These are phyloP conservation scores for Limnodromus scolopaceus DNA, from an alignment of 2,797 vertebrate species.

Conservation along the genomic window DNA sequence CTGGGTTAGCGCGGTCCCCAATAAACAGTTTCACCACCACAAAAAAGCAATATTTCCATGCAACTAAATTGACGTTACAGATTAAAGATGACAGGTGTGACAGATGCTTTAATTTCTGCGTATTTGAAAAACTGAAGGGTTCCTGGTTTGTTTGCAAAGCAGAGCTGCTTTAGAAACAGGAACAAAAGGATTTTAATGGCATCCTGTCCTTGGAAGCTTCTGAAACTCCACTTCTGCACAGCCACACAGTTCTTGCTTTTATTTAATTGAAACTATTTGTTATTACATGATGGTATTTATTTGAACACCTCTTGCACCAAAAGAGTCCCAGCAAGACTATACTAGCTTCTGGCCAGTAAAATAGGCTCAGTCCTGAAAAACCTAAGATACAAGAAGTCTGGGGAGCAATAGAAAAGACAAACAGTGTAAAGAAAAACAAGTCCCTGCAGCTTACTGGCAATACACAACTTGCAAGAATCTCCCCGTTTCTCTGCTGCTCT, in stretches of 20 bases:
- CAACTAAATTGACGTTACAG: conserved; percentile 5
- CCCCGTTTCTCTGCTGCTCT: background rate
- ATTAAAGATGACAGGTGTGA: conserved; percentile 25
- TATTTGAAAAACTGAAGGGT: background rate
- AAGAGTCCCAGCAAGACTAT: background rate
- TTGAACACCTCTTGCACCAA: background rate
- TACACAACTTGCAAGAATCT: background rate
- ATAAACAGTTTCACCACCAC: background rate
- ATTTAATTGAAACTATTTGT: conserved; percentile 39
- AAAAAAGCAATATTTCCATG: conserved; percentile 1
- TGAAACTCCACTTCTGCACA: background rate
- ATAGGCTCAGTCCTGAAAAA: background rate
- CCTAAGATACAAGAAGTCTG: background rate
- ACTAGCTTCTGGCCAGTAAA: background rate
- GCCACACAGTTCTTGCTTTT: background rate
- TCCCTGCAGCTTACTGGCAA: background rate
- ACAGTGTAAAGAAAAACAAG: background rate
- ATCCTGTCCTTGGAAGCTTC: background rate
- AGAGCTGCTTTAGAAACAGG: background rate
- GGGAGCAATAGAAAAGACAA: conserved; percentile 4
- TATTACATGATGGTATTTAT: background rate
- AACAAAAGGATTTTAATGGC: background rate
- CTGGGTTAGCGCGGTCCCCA: background rate
- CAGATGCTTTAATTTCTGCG: background rate
- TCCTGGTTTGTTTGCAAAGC: conserved; percentile 7